Percentiles rank a stretch among this genome's conserved stretches.
Conservation (phyloP, 37 sponge, comb jelly and placozoan species). For the Petrosia ficiformis region DNA sequence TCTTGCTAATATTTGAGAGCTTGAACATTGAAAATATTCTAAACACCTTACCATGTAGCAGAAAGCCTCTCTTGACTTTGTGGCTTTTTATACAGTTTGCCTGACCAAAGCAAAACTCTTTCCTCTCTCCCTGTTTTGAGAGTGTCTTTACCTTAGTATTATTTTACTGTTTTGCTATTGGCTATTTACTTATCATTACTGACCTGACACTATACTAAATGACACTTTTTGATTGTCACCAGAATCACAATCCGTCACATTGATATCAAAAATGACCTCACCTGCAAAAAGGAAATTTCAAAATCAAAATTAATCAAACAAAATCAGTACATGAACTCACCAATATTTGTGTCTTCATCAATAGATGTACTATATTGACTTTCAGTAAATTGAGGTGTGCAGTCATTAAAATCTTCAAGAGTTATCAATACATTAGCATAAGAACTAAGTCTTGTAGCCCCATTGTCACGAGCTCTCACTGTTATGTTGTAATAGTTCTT, state of each 20-base stretch:
- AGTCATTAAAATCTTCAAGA: conserved; percentile 54
- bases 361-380: not conserved
- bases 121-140: too few relatives aligned
- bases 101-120: too few relatives aligned
- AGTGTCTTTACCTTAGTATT: too few relatives aligned
- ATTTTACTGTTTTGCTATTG: too few relatives aligned
- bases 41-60: too few relatives aligned
- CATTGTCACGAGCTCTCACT: conserved; percentile 42
- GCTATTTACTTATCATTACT: not conserved
- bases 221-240: conserved; percentile 32
- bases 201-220: too few relatives aligned
- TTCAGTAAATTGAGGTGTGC: conserved; percentile 25
- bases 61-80: too few relatives aligned
- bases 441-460: not conserved
- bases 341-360: not conserved
- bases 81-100: too few relatives aligned
- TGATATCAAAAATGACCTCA: conserved; percentile 13
- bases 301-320: not conserved
- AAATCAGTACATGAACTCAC: not conserved
- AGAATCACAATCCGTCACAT: conserved; percentile 42
- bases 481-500: conserved; percentile 6
- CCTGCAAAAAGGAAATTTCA: not conserved
- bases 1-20: too few relatives aligned
- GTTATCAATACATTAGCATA: not conserved
- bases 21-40: too few relatives aligned